Evolutionary conservation across 2,113 vertebrate species (phyloP).

Genomic region (Seriola aureovittata): DNA sequence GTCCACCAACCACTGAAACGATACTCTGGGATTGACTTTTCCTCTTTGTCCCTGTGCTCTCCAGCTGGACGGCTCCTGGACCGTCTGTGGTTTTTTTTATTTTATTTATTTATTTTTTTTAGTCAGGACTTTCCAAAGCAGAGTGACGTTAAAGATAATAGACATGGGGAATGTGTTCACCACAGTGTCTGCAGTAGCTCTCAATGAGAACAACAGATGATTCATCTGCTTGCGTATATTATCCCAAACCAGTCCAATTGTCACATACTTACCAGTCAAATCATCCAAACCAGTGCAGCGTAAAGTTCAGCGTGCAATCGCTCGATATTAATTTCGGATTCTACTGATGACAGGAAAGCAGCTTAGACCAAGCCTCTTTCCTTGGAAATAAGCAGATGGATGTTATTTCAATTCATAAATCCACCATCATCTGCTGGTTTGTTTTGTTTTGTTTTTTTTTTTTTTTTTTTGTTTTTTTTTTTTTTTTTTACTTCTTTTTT

Average conservation of each 20-base stretch:
- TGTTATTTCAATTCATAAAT: slow-evolving; percentile 54
- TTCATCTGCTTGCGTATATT: slow-evolving; percentile 35
- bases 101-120: neutral
- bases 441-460: neutral
- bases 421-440: slow-evolving; percentile 37
- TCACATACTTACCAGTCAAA: slow-evolving; percentile 48
- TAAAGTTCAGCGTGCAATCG: slow-evolving; percentile 22
- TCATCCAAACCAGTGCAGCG: slow-evolving; percentile 42
- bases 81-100: slow-evolving; percentile 28
- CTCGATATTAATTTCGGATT: slow-evolving; percentile 44
- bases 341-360: slow-evolving; percentile 44
- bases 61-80: slow-evolving; percentile 45
- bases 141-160: slow-evolving; percentile 66
- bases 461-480: neutral
- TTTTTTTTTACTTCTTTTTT: neutral
- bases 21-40: slow-evolving; percentile 61
- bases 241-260: slow-evolving; percentile 44
- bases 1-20: slow-evolving; percentile 40
- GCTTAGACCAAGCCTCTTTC: slow-evolving; percentile 38
- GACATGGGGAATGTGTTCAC: slow-evolving; percentile 54
- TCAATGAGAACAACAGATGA: slow-evolving; percentile 69
- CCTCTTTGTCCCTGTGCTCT: slow-evolving; percentile 42
- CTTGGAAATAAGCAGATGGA: slow-evolving; percentile 54
- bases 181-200: slow-evolving; percentile 58
- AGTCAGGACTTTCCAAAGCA: slow-evolving; percentile 56